Percentiles rank a stretch among this genome's conserved stretches.
Evolutionary conservation across 1,140 invertebrate species (phyloP).

Genomic region (Habropoda laboriosa): DNA sequence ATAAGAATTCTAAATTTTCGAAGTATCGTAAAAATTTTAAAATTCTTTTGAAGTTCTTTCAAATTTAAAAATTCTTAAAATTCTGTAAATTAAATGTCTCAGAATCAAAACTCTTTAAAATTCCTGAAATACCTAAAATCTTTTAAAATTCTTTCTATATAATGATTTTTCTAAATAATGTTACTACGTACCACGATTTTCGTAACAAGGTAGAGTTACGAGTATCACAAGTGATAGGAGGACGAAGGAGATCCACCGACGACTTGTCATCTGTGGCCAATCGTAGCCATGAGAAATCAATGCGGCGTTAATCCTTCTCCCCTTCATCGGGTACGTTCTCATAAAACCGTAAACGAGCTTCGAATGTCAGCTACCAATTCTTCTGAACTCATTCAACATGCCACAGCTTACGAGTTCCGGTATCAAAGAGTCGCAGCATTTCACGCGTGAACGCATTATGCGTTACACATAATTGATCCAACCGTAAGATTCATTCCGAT

Average conservation of each 20-base stretch:
- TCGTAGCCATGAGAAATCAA: not conserved
- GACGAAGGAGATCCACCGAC: conserved; percentile 14
- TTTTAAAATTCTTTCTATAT: too few species aligned
- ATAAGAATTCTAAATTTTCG: too few species aligned
- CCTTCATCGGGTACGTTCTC: conserved; percentile 47
- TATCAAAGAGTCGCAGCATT: not conserved
- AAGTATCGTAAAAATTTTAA: too few species aligned
- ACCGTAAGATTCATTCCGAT: not conserved
- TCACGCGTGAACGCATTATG: conserved; percentile 1
- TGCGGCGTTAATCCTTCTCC: not conserved
- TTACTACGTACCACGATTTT: conserved; percentile 42
- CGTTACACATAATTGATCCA: not conserved
- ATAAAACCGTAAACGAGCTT: not conserved
- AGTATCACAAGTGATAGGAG: conserved; percentile 22
- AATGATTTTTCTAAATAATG: not conserved
- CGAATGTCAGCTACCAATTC: conserved; percentile 46
- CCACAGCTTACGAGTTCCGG: not conserved
- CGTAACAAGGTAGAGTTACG: conserved; percentile 15
- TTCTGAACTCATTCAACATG: conserved; percentile 17
- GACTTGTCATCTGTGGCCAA: not conserved
- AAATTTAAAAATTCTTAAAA: too few species aligned
- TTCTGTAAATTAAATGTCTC: too few species aligned
- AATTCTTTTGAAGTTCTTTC: too few species aligned
- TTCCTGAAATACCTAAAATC: too few species aligned
- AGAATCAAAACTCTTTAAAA: too few species aligned